Evolutionary conservation across 92 coral and sea anemone species (phyloP).

Genomic region (Bergia sp.): DNA sequence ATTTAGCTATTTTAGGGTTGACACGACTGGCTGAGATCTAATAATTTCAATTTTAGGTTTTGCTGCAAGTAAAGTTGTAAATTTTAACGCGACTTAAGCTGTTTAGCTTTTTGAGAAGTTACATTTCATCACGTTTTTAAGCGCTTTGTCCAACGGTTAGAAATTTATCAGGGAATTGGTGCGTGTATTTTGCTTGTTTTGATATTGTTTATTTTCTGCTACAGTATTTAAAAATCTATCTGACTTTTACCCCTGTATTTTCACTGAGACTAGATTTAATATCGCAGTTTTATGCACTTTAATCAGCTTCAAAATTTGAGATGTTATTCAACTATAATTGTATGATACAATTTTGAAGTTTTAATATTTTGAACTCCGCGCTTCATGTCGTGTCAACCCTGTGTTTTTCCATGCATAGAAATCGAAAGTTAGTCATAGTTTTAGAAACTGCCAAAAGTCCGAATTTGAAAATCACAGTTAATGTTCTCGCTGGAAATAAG

Average conservation of each 20-base stretch:
- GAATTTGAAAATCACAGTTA: conserved; percentile 20
- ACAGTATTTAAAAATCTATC: conserved; percentile 14
- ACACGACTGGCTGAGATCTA: conserved; percentile 15
- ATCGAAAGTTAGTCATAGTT: conserved; percentile 21
- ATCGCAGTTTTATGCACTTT: conserved; percentile 25
- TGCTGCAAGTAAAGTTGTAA: conserved; percentile 25
- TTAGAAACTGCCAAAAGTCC: conserved; percentile 23
- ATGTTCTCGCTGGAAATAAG: conserved; percentile 25
- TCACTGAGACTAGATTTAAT: conserved; percentile 24
- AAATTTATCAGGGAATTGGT: conserved; percentile 24
- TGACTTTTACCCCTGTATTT: conserved; percentile 22
- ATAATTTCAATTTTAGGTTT: conserved; percentile 22
- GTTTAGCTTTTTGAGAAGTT: conserved; percentile 21
- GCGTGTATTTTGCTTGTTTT: conserved; percentile 25
- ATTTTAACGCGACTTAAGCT: conserved; percentile 25
- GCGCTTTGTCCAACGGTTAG: conserved; percentile 27
- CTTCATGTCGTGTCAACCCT: conserved; percentile 27
- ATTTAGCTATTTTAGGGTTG: conserved; percentile 3
- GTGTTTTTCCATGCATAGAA: conserved; percentile 18
- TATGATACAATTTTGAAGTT: conserved; percentile 23
- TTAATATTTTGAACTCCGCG: conserved; percentile 25
- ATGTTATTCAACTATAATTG: conserved; percentile 20
- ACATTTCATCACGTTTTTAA: conserved; percentile 20
- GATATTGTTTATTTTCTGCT: conserved; percentile 17
- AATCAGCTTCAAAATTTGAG: conserved; percentile 22